phyloP scores from a whole-genome alignment of 2,888 invertebrate genomes.

The Tenthredo amoena region DNA sequence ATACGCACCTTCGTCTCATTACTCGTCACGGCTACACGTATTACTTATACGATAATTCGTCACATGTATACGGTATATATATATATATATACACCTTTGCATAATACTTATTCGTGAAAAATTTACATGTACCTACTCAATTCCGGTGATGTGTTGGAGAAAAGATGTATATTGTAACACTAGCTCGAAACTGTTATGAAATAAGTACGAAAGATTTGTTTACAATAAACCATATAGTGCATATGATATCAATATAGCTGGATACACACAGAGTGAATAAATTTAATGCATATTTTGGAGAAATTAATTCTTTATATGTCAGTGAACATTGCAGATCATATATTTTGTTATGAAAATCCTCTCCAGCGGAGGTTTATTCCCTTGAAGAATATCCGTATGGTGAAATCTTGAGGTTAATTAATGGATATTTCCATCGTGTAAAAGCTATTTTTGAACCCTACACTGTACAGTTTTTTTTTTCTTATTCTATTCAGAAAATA shows the following conservation, averaged over 20 bases:
- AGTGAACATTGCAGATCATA: background rate
- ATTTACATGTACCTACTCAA: background rate
- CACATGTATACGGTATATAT: background rate
- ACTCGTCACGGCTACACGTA: background rate
- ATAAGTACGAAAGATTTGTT: constrained; percentile 6
- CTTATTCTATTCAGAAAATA: background rate
- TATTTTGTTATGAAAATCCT: background rate
- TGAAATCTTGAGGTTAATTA: background rate
- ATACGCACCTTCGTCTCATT: background rate
- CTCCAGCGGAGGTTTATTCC: background rate
- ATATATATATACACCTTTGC: background rate
- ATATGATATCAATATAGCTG: background rate
- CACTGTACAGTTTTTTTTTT: background rate
- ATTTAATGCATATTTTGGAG: background rate
- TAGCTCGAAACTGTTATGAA: background rate
- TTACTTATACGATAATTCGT: constrained; percentile 26
- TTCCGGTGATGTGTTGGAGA: background rate
- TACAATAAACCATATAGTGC: background rate
- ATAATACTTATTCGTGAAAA: background rate
- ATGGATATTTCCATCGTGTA: background rate
- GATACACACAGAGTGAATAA: background rate
- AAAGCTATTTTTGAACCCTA: background rate
- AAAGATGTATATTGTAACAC: background rate
- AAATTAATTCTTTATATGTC: background rate
- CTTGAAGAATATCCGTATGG: background rate